Evolutionary conservation across 1,140 invertebrate genomes (phyloP), one percentile per base, ranked within the genome.

Genomic region (Drosophila novamexicana): DNA sequence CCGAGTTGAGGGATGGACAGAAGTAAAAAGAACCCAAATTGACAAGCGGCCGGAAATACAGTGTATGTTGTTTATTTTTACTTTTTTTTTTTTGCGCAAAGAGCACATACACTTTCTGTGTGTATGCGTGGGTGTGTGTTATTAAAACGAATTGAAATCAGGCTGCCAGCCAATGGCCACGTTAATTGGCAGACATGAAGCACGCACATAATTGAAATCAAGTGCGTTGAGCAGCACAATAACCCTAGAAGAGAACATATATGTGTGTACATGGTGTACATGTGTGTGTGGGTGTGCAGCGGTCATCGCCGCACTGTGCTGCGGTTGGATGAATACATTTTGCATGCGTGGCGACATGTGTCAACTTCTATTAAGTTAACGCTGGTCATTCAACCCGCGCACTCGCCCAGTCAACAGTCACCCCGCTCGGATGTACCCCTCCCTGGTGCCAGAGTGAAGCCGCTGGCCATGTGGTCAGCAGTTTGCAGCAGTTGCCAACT

Each of bases 291-390:
- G 50, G 42, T 42, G 69, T 44, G 42, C 14, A 54, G 64, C 69
- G 57, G 63, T 67, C 59, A 64, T 53, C 67, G 42, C 47, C 61
- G 63, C 14, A 47, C 14, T 57, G 50, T 52, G 72, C 52, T 82
- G 82, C 72, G 82, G 82, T 86, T 79, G 83, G 83, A 62, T 82
- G 76, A 88, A 86, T 86, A 75, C 79, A 86, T 82, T 86, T 86
- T 86, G 82, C 82, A 86, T 88, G 82, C 82, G 82, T 86, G 82
- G 82, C 82, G 83, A 86, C 82, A 86, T 86, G 83, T 86, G 82
- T 88, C 82, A 88, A 86, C 83, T 88, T 86, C 82, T 86, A 86
- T 86, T 86, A 86, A 86, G 82, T 86, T 86, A 86, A 68, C 68
- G 83, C 54, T 86, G 82, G 82, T 86, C 82, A 86, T 86, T 86